Evolutionary conservation across 2,888 invertebrate species (phyloP).

Genomic region (Dryadula phaetusa): DNA sequence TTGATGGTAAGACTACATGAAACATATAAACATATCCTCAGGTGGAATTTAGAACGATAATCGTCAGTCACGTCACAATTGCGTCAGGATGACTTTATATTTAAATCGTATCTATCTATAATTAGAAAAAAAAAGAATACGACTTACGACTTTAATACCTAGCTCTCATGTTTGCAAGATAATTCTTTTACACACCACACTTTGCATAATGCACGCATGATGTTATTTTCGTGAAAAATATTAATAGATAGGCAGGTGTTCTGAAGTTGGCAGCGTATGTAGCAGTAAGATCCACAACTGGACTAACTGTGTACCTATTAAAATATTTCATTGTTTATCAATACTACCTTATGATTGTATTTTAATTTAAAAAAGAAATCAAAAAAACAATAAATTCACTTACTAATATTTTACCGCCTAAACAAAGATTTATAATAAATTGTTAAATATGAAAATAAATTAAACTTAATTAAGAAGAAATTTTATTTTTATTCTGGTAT

Average conservation of each 20-base stretch:
- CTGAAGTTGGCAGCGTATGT: conserved; percentile 70
- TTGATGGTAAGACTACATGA: too few species aligned
- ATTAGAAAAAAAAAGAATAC: too few species aligned
- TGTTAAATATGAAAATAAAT: too few species aligned
- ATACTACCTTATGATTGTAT: background rate
- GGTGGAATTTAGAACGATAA: too few species aligned
- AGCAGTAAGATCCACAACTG: conserved; percentile 68
- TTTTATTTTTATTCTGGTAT: too few species aligned
- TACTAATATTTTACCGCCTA: too few species aligned
- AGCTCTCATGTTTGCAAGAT: background rate
- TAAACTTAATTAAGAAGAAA: too few species aligned
- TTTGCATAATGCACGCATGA: conserved; percentile 22
- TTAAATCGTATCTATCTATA: too few species aligned
- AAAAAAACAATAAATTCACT: background rate
- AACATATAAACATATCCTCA: too few species aligned
- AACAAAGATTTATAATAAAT: too few species aligned
- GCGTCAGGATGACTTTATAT: too few species aligned
- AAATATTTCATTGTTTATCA: conserved; percentile 53
- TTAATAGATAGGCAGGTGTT: conserved; percentile 81
- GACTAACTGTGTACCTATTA: conserved; percentile 74
- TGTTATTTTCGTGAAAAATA: conserved; percentile 77
- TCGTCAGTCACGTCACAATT: too few species aligned
- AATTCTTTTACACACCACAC: background rate
- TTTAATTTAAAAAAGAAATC: background rate
- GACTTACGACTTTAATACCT: background rate